Percentiles rank a stretch among this genome's conserved stretches.
phyloP scores from a whole-genome alignment of 2,113 vertebrate species.

The Lathamus discolor region DNA sequence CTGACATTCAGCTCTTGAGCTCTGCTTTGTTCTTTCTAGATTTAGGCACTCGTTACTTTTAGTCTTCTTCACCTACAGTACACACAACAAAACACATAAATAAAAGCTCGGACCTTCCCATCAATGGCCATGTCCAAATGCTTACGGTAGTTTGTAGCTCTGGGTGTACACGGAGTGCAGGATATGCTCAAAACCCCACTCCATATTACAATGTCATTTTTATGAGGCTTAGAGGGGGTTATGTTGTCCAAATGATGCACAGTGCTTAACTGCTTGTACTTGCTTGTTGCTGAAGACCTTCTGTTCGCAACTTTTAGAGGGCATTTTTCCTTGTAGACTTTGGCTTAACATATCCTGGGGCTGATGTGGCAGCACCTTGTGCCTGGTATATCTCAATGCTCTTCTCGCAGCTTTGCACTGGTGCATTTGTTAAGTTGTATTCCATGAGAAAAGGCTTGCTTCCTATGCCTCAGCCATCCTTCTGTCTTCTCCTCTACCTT shows the following conservation, averaged over 20 bases:
- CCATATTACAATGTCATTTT: not conserved
- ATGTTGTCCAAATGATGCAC: not conserved
- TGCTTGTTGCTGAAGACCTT: not conserved
- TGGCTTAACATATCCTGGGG: not conserved
- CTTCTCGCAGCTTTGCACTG: not conserved
- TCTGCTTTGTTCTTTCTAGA: not conserved
- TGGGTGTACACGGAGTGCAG: not conserved
- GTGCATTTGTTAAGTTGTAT: not conserved
- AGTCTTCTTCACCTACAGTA: not conserved
- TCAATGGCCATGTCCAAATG: not conserved
- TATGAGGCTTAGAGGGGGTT: not conserved
- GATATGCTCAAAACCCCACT: not conserved
- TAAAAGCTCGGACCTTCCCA: not conserved
- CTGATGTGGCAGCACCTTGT: not conserved
- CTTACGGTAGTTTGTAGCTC: not conserved
- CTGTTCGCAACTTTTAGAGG: not conserved
- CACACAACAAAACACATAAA: not conserved
- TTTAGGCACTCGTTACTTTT: not conserved
- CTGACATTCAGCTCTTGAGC: not conserved
- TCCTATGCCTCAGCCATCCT: not conserved
- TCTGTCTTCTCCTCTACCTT: not conserved
- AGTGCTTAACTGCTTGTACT: not conserved
- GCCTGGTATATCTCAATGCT: not conserved
- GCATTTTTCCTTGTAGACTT: not conserved
- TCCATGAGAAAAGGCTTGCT: not conserved